phyloP scores from a whole-genome alignment of 1,140 invertebrate genomes.

The Xylocopa sonorina region DNA sequence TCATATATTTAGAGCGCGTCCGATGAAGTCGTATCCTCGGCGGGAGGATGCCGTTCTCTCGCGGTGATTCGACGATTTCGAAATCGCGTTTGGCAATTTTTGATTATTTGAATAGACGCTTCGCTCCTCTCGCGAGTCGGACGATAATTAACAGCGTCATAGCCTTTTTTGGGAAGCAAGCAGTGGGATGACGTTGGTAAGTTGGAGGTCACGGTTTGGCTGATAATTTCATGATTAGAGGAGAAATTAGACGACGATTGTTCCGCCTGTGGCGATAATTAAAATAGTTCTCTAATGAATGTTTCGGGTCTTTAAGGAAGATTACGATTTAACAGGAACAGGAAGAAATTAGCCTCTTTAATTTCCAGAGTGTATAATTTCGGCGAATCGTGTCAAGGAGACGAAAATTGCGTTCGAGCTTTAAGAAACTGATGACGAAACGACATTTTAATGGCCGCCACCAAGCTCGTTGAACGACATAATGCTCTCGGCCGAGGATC shows the following conservation, averaged over 20 bases:
- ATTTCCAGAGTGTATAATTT: no score
- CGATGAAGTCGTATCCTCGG: neutral
- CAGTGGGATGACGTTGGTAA: no score
- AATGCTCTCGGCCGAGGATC: neutral
- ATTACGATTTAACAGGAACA: no score
- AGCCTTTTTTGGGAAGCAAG: neutral
- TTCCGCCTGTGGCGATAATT: no score
- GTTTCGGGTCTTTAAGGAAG: neutral
- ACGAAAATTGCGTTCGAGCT: neutral
- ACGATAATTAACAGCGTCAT: neutral
- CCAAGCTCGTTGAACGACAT: neutral
- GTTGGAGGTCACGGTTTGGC: no score
- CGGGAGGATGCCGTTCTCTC: neutral
- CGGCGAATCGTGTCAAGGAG: neutral
- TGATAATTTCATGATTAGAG: neutral
- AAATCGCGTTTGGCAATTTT: neutral
- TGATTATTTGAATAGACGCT: neutral
- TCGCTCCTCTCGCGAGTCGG: neutral
- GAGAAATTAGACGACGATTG: no score
- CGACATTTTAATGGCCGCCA: neutral
- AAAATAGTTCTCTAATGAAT: neutral
- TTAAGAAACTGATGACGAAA: neutral
- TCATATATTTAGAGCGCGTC: neutral
- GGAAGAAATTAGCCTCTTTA: no score
- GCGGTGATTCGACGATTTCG: neutral